phyloP scores from a whole-genome alignment of 2,888 invertebrate species.

The Zaprionus lineosus region DNA sequence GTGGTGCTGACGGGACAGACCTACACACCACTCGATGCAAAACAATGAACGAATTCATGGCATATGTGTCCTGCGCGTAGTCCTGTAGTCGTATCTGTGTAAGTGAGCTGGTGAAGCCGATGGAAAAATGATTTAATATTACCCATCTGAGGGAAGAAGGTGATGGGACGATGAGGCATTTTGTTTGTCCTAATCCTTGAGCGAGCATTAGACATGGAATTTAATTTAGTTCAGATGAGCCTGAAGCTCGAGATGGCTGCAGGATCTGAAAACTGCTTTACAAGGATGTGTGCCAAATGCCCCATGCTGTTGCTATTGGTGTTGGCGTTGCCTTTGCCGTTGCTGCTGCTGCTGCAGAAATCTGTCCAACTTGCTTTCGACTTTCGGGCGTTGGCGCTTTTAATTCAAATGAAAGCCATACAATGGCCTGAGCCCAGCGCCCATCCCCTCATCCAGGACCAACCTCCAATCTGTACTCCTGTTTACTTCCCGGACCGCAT shows the following conservation, averaged over 20 bases:
- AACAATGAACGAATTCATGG: conserved; percentile 74
- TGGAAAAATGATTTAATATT: conserved; percentile 74
- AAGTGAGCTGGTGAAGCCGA: conserved; percentile 24
- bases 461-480: conserved; percentile 22
- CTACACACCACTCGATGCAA: conserved; percentile 62
- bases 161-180: conserved; percentile 55
- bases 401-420: conserved; percentile 73
- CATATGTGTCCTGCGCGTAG: conserved; percentile 67
- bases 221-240: conserved; percentile 78
- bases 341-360: conserved; percentile 31
- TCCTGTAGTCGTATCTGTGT: conserved; percentile 12
- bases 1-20: conserved; percentile 44
- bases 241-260: background rate
- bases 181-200: conserved; percentile 73
- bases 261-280: conserved; percentile 6
- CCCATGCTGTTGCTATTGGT: conserved; percentile 56
- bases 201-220: conserved; percentile 79
- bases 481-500: conserved; percentile 51
- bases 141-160: conserved; percentile 56
- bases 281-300: conserved; percentile 47
- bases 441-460: background rate
- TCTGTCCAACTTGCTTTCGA: conserved; percentile 68
- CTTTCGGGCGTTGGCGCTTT: conserved; percentile 65
- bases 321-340: conserved; percentile 8
- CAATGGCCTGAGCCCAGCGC: conserved; percentile 39